Percentiles rank a stretch among this genome's conserved stretches.
phyloP scores from a whole-genome alignment of 2,888 invertebrate genomes.

The Acanthosoma haemorrhoidale region DNA sequence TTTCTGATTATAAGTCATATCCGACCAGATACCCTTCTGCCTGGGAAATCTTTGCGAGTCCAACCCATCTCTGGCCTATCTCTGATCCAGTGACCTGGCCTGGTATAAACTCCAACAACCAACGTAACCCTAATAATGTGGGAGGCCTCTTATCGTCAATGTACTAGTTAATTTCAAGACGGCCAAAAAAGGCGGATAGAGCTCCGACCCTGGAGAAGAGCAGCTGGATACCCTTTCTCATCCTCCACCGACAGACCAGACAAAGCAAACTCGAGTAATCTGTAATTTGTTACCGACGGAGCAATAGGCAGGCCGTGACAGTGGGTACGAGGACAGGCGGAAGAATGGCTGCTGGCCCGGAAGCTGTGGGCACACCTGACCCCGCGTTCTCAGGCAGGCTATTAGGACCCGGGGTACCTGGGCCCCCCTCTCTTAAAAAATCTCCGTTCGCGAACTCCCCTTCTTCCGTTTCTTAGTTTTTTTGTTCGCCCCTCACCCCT shows the following conservation, averaged over 20 bases:
- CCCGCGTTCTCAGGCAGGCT: background rate
- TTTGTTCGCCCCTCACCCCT: conserved; percentile 9
- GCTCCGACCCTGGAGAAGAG: background rate
- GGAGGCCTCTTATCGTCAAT: no score
- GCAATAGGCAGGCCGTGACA: background rate
- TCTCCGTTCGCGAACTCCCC: conserved; percentile 11
- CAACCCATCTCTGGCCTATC: no score
- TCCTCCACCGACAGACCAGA: background rate
- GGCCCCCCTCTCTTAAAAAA: conserved; percentile 5
- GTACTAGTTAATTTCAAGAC: no score
- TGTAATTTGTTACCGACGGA: conserved; percentile 2
- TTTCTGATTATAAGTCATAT: no score
- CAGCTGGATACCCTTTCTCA: background rate
- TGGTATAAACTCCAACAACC: no score
- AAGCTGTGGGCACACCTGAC: conserved; percentile 8
- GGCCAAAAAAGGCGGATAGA: no score
- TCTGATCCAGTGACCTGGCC: no score
- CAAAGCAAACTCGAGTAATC: conserved; percentile 10
- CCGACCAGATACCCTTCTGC: no score
- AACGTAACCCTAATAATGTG: no score
- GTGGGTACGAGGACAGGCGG: background rate
- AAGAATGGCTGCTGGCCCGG: background rate
- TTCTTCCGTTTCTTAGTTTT: conserved; percentile 10
- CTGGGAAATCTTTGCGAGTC: no score
- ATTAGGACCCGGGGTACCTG: background rate